Evolutionary conservation across 2,797 vertebrate genomes (phyloP).

Genomic region (Gambusia yucatana): DNA sequence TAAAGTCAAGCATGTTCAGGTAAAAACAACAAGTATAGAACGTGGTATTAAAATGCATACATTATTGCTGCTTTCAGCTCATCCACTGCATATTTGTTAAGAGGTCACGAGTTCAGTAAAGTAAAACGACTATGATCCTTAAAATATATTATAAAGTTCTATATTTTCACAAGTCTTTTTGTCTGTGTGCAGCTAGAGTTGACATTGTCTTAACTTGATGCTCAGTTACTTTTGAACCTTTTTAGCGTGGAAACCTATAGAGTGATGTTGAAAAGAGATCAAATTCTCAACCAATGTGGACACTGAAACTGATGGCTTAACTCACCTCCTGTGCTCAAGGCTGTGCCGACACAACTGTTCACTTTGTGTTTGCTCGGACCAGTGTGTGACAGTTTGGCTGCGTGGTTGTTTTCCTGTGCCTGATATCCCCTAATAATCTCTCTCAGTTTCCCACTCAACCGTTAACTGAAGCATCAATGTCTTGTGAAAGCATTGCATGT

Average conservation of each 20-base stretch:
- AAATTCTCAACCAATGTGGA: constrained; percentile 16
- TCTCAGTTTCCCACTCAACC: constrained; percentile 33
- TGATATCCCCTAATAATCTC: constrained; percentile 66
- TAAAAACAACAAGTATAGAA: constrained; percentile 32
- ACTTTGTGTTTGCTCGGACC: constrained; percentile 45
- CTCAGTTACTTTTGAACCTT: constrained; percentile 43
- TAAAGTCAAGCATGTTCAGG: constrained; percentile 38
- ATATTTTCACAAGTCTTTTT: constrained; percentile 43
- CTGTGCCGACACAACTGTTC: constrained; percentile 29
- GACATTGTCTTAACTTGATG: constrained; percentile 51
- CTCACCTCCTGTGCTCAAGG: constrained; percentile 44
- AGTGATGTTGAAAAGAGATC: constrained; percentile 25
- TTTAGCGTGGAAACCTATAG: constrained; percentile 40
- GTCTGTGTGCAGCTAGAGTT: constrained; percentile 17
- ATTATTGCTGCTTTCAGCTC: constrained; percentile 63
- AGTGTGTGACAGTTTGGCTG: constrained; percentile 51
- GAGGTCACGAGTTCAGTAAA: constrained; percentile 72
- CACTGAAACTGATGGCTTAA: constrained; percentile 48
- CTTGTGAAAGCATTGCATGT: constrained; percentile 13
- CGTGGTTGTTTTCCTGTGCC: constrained; percentile 41
- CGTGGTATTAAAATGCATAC: constrained; percentile 71
- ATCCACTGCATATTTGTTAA: constrained; percentile 55
- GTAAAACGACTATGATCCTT: constrained; percentile 63
- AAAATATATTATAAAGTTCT: constrained; percentile 56
- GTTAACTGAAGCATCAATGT: constrained; percentile 38